Base-by-base conservation (phyloP, 2,113 vertebrate species). In the Microtus pennsylvanicus region DNA sequence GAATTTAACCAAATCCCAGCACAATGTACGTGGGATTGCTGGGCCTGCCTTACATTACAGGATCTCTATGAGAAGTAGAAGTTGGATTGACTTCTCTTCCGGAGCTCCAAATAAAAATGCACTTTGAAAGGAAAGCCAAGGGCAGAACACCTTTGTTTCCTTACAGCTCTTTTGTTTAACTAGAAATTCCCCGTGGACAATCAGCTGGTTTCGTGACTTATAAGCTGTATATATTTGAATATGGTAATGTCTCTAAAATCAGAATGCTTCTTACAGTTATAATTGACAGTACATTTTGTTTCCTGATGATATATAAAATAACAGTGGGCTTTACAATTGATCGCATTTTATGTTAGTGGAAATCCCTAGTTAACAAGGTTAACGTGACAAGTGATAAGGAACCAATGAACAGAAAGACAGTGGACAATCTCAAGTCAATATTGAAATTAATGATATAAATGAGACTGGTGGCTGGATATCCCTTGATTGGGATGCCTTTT, bases 291-390 rank as follows among this genome's bases (percentile, higher is more conserved):
- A 24, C 42, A 17, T 87, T 87, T 93, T 90, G 11, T 93, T 92
- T 94, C n/a, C 83, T 28, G 61, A 21, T 78, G 16, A 69, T 69
- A 69, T 58, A 28, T 89, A 80, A 45, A 90, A 95, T 87, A 78
- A 50, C 16, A 38, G 8, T 87, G n/a, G 92, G 24, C n/a, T 76
- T 91, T 70, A 74, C 1, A 67, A 55, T 77, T 35, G 70, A 94
- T 65, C 33, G 0, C 21, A 67, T 81, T 89, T 92, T 87, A 16
- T 63, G 13, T 74, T 93, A 52, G 24, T 93, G 52, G 82, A 93
- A 89, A 89, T 95, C 33, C 24, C 26, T 76, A 61, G 12, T 35
- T 42, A 88, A 78, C 5, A 75, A 28, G 21, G 58, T 63, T 86
- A 76, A 69, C 17, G 82, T 65, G 35, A 30, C n/a, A 85, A 69